phyloP scores from a whole-genome alignment of 2,797 vertebrate genomes.

The Cirrhinus mrigala region DNA sequence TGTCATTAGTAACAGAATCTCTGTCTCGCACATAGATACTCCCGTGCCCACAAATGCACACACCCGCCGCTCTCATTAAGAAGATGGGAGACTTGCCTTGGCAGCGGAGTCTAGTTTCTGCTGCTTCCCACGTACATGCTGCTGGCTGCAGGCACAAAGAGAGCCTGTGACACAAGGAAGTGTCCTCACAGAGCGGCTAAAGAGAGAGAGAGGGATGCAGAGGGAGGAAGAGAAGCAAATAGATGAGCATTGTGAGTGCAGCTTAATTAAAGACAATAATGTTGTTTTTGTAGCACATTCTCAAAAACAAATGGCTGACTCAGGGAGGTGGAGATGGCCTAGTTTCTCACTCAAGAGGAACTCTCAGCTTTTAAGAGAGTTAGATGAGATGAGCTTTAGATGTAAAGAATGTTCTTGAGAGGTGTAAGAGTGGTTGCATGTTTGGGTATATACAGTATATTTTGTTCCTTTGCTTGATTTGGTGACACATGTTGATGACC shows the following conservation, averaged over 20 bases:
- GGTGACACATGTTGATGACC: neutral
- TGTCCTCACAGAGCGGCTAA: constrained; percentile 55
- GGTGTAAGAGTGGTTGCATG: neutral
- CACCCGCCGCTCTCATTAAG: constrained; percentile 55
- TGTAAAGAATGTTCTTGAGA: constrained; percentile 9
- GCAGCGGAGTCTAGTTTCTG: constrained; percentile 54
- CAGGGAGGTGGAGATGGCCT: constrained; percentile 56
- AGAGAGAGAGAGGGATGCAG: constrained; percentile 22
- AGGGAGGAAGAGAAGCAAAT: constrained; percentile 43
- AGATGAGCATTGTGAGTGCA: constrained; percentile 61
- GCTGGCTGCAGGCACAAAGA: constrained; percentile 64
- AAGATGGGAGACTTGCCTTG: constrained; percentile 54
- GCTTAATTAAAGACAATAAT: constrained; percentile 69
- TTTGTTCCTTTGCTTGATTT: constrained; percentile 4
- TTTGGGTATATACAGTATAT: too few relatives aligned
- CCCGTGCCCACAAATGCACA: neutral
- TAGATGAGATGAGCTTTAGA: constrained; percentile 24
- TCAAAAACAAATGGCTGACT: constrained; percentile 57
- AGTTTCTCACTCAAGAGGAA: constrained; percentile 37
- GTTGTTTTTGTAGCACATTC: constrained; percentile 61
- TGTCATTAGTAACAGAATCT: constrained; percentile 68
- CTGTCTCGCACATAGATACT: constrained; percentile 40
- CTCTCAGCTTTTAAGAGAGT: constrained; percentile 23
- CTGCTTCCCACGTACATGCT: constrained; percentile 65
- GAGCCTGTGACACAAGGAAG: constrained; percentile 67